Base-by-base conservation (phyloP, 2,888 invertebrate genomes). In the Chloromyia formosa region DNA sequence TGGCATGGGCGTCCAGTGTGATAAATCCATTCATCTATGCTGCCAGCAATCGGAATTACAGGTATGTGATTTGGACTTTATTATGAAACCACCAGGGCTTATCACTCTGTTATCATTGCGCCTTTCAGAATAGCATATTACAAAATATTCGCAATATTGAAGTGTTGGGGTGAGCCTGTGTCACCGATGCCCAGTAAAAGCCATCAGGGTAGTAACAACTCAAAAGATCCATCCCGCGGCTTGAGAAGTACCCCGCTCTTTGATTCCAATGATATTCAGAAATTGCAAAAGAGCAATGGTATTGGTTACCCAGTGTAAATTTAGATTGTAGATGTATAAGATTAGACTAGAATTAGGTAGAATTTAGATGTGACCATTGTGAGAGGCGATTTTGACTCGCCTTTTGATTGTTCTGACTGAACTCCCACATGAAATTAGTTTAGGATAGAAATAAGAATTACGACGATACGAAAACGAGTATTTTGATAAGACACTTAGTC, bases 21-120 rank as follows among this genome's bases (percentile, higher is more conserved):
- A 89, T 95, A 78, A 96, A 96, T 85, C 96, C 96, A 0, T 88
- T 96, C 77, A 94, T 96, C 78, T 96, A 96, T 85, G 95, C 95
- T 2, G 93, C 93, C 7, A 94, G 94, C 79, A 96, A 95, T 84
- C 88, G 93, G 78, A 93, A 94, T 80, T 96, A 96, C 82, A 86
- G 90, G 85, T 84, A 77, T 60, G 23, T 53, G 18, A 2, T 56
- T 20, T 20, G 5, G 16, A 20, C 23, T 22, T 54, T 61, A 14
- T 35, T n/a, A n/a, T n/a, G n/a, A n/a, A n/a, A n/a, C n/a, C n/a
- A n/a, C n/a, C n/a, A n/a, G n/a, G n/a, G 12, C 58, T 61, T 23
- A 2, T 35, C 23, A 35, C 18, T 14, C 16, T 64, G 27, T 56
- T 72, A 23, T 5, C 40, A 12, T 72, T n/a, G n/a, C n/a, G n/a